Percentiles rank a stretch among this genome's conserved stretches.
phyloP scores from a whole-genome alignment of 1,140 invertebrate genomes.

The Lethrus apterus region DNA sequence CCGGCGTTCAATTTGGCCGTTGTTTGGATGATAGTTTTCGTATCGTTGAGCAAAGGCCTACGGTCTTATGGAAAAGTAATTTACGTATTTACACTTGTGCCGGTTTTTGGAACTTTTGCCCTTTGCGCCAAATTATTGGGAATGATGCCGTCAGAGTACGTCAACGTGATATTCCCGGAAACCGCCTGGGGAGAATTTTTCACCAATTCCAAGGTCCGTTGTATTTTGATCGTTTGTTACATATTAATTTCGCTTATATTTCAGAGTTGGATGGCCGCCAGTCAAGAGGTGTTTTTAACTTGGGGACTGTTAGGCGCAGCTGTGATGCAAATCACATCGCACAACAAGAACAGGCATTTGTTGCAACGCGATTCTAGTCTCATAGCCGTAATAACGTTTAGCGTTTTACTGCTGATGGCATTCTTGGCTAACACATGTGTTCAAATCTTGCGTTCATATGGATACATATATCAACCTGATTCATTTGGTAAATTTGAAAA shows the following conservation, averaged over 20 bases:
- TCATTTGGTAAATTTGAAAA: conserved; percentile 67
- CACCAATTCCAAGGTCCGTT: conserved; percentile 61
- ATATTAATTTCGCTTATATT: conserved; percentile 25
- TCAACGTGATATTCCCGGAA: conserved; percentile 63
- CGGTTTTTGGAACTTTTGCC: conserved; percentile 64
- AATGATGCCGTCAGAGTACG: conserved; percentile 54
- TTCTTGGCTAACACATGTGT: conserved; percentile 75
- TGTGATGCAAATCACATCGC: conserved; percentile 73
- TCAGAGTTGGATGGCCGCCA: conserved; percentile 79
- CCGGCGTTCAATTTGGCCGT: conserved; percentile 82
- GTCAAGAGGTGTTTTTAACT: conserved; percentile 79
- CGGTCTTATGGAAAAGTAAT: conserved; percentile 79
- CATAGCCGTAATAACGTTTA: conserved; percentile 69
- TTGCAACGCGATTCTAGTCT: conserved; percentile 71
- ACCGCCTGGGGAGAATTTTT: conserved; percentile 79
- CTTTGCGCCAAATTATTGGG: conserved; percentile 68
- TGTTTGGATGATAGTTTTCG: conserved; percentile 84
- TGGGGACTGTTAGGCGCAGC: conserved; percentile 84
- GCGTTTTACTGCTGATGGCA: conserved; percentile 63
- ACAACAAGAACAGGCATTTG: conserved; percentile 60
- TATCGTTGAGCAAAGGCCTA: conserved; percentile 81
- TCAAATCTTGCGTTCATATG: conserved; percentile 62
- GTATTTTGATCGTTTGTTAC: not conserved
- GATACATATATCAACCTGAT: conserved; percentile 67
- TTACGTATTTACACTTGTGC: conserved; percentile 63